A percentile compares a stretch with the other conserved stretches of the same genome.
phyloP scores from a whole-genome alignment of 2,797 vertebrate species.

The Chanos chanos region DNA sequence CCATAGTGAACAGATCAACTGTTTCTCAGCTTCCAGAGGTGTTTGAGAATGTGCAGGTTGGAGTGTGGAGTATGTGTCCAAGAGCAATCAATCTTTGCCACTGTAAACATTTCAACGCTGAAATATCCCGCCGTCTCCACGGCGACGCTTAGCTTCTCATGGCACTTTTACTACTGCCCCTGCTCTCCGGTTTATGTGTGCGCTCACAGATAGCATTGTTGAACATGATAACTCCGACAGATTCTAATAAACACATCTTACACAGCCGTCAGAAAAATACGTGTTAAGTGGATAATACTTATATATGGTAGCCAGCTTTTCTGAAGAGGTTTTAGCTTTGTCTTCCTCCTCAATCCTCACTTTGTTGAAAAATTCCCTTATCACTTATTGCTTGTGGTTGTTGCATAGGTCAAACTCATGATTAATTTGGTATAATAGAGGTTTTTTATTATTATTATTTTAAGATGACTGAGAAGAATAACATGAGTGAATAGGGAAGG shows the following conservation, averaged over 20 bases:
- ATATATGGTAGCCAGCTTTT: not conserved
- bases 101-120: conserved; percentile 50
- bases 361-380: not conserved
- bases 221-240: conserved; percentile 10
- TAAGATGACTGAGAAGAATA: not conserved
- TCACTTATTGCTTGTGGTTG: not conserved
- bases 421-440: too few species aligned
- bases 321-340: not conserved
- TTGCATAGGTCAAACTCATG: too few species aligned
- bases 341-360: not conserved
- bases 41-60: not conserved
- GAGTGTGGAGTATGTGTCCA: conserved; percentile 7
- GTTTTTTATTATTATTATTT: not conserved
- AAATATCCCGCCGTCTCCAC: conserved; percentile 23
- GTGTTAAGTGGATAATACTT: not conserved
- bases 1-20: conserved; percentile 10
- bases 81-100: conserved; percentile 34
- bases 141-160: not conserved
- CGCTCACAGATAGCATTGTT: not conserved
- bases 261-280: not conserved
- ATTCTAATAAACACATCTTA: conserved; percentile 17
- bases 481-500: conserved; percentile 3
- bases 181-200: not conserved
- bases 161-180: not conserved
- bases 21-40: conserved; percentile 25